Evolutionary conservation across 2,888 invertebrate species (phyloP), one percentile per base, ranked within the genome.

Genomic region (Celastrina argiolus): DNA sequence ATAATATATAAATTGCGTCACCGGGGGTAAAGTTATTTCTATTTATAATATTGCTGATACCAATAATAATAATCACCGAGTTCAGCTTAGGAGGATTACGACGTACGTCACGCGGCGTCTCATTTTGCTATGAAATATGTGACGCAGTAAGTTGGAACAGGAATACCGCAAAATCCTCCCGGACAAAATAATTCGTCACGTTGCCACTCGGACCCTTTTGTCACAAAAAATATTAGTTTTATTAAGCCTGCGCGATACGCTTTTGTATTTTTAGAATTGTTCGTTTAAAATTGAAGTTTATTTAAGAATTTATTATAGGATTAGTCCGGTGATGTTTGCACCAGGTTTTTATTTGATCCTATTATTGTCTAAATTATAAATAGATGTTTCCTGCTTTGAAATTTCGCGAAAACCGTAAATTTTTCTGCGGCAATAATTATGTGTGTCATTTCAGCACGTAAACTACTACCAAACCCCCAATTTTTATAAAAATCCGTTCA

Each of bases 91-190:
- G 34, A 34, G 59, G 59, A 59, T 59, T 59, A 59, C 18, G 16
- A 34, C 34, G 31, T 59, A 10, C 16, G 31, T 59, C 34, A 59
- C 59, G 31, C 31, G 6, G 28, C 28, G 31, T 16, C 36, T 39
- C 61, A 18, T 36, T 61, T 39, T 14, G 61, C 18, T 36, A 34
- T 59, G 59, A 31, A 58, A 58, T 34, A 59, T 59, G 59, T 34
- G 59, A 34, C 34, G 18, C 3, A 16, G 59, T 59, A 18, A 34
- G 34, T 59, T 34, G 12, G 22, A 10, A 56, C 10, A 41, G 41
- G 41, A 41, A 41, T 41, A 56, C 56, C 56, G n/a, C 58, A 31
- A 31, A 58, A 58, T 10, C 58, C n/a, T 16, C n/a, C 8, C 31
- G 58, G 31, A 58, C 58, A 31, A 58, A 58, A 58, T 31, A 16